phyloP scores from a whole-genome alignment of 2,113 vertebrate genomes.

The Oryzias melastigma region DNA sequence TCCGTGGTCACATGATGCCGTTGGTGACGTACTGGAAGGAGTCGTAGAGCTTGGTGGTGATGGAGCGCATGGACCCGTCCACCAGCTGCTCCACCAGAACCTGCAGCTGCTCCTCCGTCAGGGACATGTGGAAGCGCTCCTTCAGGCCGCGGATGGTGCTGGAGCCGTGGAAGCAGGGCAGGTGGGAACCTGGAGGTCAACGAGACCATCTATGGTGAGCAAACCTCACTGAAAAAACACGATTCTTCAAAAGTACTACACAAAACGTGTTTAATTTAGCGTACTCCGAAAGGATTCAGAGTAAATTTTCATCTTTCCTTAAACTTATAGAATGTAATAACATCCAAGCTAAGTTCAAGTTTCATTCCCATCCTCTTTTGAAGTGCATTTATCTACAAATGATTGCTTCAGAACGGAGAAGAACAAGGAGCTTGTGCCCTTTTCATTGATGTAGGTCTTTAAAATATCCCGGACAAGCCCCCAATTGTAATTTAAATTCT shows the following conservation, averaged over 20 bases:
- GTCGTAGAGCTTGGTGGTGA: conserved; percentile 97
- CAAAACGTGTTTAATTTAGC: background rate
- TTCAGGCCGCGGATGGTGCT: conserved; percentile 93
- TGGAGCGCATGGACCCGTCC: conserved; percentile 90
- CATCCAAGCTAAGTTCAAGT: no score
- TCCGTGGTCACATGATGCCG: conserved; percentile 91
- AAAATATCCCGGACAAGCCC: no score
- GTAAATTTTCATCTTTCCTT: no score
- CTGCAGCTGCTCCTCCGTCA: conserved; percentile 97
- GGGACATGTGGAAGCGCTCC: conserved; percentile 95
- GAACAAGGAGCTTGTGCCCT: no score
- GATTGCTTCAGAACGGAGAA: no score
- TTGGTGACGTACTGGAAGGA: conserved; percentile 99
- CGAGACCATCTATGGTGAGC: no score
- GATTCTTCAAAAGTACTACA: background rate
- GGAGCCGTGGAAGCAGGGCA: conserved; percentile 92
- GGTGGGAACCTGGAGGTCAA: conserved; percentile 82
- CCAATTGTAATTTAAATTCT: no score
- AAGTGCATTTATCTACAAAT: no score
- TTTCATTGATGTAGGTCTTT: no score
- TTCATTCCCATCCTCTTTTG: no score
- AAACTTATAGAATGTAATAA: no score
- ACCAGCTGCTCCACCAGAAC: conserved; percentile 92
- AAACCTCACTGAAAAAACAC: background rate
- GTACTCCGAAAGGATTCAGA: no score